Percentiles rank a stretch among this genome's conserved stretches.
phyloP scores from a whole-genome alignment of 2,888 invertebrate genomes.

The Ophion ventricosus region DNA sequence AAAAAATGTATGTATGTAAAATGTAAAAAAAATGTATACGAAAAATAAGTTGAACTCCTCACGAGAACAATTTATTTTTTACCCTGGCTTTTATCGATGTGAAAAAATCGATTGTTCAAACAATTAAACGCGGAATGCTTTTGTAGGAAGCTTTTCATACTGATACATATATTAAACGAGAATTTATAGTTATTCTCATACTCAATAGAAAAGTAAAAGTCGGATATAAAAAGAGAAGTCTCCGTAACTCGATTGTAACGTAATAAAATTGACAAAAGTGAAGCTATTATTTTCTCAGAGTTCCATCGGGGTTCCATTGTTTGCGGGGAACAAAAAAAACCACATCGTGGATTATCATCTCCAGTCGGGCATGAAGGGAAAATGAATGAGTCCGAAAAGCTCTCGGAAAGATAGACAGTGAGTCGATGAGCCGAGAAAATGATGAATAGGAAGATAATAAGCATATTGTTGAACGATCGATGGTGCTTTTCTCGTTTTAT shows the following conservation, averaged over 20 bases:
- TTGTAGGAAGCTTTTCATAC: not conserved
- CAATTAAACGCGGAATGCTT: not conserved
- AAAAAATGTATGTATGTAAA: no score
- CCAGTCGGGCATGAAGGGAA: constrained; percentile 20
- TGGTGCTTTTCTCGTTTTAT: constrained; percentile 5
- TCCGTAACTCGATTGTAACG: not conserved
- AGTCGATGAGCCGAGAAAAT: constrained; percentile 5
- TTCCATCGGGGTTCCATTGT: constrained; percentile 31
- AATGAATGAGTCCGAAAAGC: constrained; percentile 18
- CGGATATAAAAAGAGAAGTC: not conserved
- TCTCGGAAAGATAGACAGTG: constrained; percentile 11
- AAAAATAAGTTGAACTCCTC: no score
- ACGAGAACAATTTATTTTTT: no score
- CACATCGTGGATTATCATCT: not conserved
- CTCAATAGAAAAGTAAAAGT: not conserved
- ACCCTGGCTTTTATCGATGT: not conserved
- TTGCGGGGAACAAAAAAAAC: constrained; percentile 5
- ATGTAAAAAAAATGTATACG: no score
- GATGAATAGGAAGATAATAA: constrained; percentile 37
- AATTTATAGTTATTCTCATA: not conserved
- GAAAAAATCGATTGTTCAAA: not conserved
- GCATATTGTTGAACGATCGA: constrained; percentile 40
- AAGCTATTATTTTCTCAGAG: not conserved
- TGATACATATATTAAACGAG: not conserved
- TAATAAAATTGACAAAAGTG: constrained; percentile 1